Evolutionary conservation across 2,113 vertebrate genomes (phyloP).

Genomic region (Eupsittula cactorum): DNA sequence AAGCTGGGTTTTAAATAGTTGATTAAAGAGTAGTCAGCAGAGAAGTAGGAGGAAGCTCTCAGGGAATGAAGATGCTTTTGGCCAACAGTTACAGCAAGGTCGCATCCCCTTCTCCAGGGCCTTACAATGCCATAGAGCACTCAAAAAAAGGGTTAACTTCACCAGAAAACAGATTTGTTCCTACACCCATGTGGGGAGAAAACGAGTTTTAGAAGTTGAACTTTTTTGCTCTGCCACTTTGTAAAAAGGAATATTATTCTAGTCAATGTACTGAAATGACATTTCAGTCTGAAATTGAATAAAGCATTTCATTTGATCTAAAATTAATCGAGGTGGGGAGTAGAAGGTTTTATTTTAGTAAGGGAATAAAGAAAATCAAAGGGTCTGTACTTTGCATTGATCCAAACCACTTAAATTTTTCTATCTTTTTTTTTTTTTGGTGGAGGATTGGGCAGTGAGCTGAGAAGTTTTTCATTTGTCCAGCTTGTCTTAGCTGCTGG

Average conservation of each 20-base stretch:
- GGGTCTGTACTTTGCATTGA: neutral
- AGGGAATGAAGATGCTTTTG: neutral
- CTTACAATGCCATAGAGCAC: fast-evolving
- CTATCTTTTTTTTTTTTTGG: neutral
- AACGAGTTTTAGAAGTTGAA: neutral
- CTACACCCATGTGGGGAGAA: neutral
- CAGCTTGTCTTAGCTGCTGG: neutral
- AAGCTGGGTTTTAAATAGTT: slow-evolving; percentile 38
- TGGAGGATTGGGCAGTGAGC: neutral
- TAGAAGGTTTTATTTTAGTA: slow-evolving; percentile 27
- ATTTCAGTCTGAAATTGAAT: slow-evolving; percentile 24
- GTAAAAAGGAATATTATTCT: slow-evolving; percentile 21
- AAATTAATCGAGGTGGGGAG: slow-evolving; percentile 34
- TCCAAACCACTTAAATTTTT: neutral
- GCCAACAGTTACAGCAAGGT: neutral
- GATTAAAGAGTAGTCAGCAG: slow-evolving; percentile 52
- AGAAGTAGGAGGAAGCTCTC: neutral
- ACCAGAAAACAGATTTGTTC: neutral
- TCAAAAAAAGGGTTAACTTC: neutral
- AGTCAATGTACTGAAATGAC: slow-evolving; percentile 23
- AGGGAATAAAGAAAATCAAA: neutral
- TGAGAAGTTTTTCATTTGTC: neutral
- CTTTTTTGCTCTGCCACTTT: neutral
- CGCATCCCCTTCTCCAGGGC: neutral
- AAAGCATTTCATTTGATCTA: slow-evolving; percentile 53